Evolutionary conservation across 2,797 vertebrate species (phyloP).

Genomic region (Helarctos malayanus): DNA sequence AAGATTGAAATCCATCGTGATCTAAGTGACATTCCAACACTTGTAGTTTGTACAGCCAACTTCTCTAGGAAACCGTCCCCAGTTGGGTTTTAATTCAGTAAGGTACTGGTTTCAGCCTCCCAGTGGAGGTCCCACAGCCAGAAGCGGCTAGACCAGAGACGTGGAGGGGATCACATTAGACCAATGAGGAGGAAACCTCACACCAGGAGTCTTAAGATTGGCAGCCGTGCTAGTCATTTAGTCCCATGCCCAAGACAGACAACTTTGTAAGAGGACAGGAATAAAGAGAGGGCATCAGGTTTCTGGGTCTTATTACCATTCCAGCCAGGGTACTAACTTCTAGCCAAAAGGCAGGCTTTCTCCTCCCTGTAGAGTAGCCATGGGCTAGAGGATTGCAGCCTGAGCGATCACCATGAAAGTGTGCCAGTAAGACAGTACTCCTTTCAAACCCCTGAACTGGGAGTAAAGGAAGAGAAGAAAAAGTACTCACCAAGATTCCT

Average conservation of each 20-base stretch:
- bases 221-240: background rate
- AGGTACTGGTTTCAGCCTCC: background rate
- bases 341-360: background rate
- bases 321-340: background rate
- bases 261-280: background rate
- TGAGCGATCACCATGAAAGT: background rate
- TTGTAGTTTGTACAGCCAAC: background rate
- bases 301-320: background rate
- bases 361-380: background rate
- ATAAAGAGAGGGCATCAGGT: background rate
- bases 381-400: background rate
- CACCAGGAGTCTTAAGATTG: background rate
- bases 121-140: background rate
- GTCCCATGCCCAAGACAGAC: background rate
- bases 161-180: background rate
- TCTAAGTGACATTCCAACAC: background rate
- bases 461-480: background rate
- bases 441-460: background rate
- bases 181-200: background rate
- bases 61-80: background rate
- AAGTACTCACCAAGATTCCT: background rate
- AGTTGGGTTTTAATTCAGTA: background rate
- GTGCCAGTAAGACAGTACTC: background rate
- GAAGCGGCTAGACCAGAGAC: background rate
- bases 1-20: background rate